These are phyloP conservation scores for Aphelocoma coerulescens DNA, from an alignment of 2,113 vertebrate species.

Conservation along the genomic window DNA sequence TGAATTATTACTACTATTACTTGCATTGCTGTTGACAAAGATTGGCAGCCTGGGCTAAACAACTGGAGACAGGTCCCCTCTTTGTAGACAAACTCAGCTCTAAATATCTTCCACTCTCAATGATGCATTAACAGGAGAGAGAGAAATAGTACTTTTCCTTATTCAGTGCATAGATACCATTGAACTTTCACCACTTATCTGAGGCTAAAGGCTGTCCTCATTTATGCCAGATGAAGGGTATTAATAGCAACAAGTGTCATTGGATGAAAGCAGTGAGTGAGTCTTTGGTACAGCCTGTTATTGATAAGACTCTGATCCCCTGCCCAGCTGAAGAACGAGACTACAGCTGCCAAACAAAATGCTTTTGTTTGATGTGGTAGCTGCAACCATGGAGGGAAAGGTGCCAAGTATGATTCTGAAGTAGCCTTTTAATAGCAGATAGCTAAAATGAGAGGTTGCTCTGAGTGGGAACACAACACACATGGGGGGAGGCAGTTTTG, in stretches of 20 bases:
- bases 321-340: neutral
- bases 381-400: neutral
- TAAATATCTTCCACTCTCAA: neutral
- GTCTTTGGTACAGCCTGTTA: neutral
- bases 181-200: neutral
- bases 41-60: neutral
- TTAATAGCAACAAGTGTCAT: conserved; percentile 51
- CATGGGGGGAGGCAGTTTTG: neutral
- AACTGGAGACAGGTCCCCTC: neutral
- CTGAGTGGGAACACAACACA: neutral
- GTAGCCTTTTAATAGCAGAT: conserved; percentile 27
- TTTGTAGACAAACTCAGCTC: neutral
- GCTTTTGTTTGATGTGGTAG: conserved; percentile 19
- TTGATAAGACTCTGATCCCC: neutral
- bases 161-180: neutral
- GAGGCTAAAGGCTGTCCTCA: neutral
- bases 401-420: conserved; percentile 3
- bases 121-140: neutral
- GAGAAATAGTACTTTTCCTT: neutral
- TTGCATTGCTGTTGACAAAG: neutral
- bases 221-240: neutral
- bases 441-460: conserved; percentile 13
- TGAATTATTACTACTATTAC: neutral
- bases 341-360: conserved; percentile 11
- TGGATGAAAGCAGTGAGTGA: neutral